Evolutionary conservation across 35 echinoderm and acorn worm genomes (phyloP), one percentile per base, ranked within the genome.

Genomic region (Holothuria glaberrima): DNA sequence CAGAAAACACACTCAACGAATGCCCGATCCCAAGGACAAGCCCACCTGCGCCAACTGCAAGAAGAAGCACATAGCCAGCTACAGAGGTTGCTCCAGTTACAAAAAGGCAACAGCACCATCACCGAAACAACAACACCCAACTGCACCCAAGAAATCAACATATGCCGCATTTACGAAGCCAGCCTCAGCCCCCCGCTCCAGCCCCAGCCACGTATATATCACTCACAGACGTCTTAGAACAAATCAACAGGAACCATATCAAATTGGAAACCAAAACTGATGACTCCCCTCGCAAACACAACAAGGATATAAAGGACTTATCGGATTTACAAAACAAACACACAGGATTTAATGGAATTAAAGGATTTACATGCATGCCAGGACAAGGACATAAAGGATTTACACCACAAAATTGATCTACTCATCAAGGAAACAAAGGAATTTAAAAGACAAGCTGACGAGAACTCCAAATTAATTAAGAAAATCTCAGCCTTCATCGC

Each of bases 31-130:
- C 85, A 7, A 48, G 36, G 85, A 87, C 12, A 6, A 34, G 13
- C 85, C 65, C 17, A 27, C 10, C 18, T 87, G 63, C 25, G 60
- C 85, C 19, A 87, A 87, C 83, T 87, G 85, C 38, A n/a, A 4
- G 4, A 9, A 29, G 20, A 16, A n/a, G 5, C 83, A 86, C 20
- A 66, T 36, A 12, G 83, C 83, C 33, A 86, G 83, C 26, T 86
- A 86, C 83, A 31, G 18, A 10, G 63, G 63, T 41, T 86, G 83
- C 16, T 60, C 79, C 79, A 57, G 25, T 14, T 82, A 82, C 50
- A 56, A 48, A 5, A 6, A 17, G 25, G 79, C 32, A 78, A 18
- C 48, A 20, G 31, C 6, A 6, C 31, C 6, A 4, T 29, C 66
- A 41, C 36, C 2, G 7, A 41, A 69, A 33, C 66, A 4, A 6